Conservation (phyloP, 2,888 invertebrate species). For the Tipula unca region DNA sequence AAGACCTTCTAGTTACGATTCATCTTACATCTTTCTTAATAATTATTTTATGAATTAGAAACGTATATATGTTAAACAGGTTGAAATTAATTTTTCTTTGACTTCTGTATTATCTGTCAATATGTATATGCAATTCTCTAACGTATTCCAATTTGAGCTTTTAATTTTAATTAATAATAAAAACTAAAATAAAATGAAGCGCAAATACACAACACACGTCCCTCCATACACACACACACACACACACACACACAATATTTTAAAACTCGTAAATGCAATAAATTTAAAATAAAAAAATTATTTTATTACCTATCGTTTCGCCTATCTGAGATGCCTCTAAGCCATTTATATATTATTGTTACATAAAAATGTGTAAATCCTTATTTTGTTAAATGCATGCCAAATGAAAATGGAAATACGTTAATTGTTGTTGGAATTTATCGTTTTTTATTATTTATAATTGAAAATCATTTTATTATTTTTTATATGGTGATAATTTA, state of each 20-base stretch:
- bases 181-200: background rate
- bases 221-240: background rate
- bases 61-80: background rate
- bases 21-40: background rate
- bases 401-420: slow-evolving; percentile 8
- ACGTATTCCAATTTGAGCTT: background rate
- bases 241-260: background rate
- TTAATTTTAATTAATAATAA: background rate
- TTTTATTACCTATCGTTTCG: background rate
- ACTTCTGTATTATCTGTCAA: background rate
- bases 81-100: background rate
- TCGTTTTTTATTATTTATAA: background rate
- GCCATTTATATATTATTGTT: background rate
- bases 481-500: background rate
- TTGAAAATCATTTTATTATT: background rate
- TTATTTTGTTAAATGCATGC: background rate
- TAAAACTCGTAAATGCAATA: background rate
- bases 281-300: background rate
- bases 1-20: background rate
- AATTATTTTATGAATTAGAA: background rate
- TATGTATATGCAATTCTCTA: background rate
- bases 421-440: background rate
- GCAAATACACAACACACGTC: background rate
- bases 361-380: background rate
- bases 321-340: background rate